phyloP scores from a whole-genome alignment of 2,888 invertebrate species.

The Aporophyla lueneburgensis region DNA sequence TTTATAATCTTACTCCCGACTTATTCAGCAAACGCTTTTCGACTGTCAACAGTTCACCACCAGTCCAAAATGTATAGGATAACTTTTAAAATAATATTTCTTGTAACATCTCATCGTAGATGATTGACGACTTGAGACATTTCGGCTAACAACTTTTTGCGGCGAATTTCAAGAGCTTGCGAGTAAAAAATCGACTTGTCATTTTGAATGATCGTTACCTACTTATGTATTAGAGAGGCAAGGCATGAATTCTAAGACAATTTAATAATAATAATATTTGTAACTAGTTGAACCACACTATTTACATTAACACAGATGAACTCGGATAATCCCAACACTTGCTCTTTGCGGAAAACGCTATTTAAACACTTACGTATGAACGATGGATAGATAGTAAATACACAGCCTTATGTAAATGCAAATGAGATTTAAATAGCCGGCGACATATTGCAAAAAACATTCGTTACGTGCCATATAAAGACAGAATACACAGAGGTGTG shows the following conservation, averaged over 20 bases:
- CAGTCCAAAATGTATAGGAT: background rate
- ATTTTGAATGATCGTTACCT: slow-evolving; percentile 41
- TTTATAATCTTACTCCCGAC: slow-evolving; percentile 4
- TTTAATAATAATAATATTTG: slow-evolving; percentile 26
- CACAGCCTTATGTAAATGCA: slow-evolving; percentile 57
- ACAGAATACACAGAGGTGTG: slow-evolving; percentile 61
- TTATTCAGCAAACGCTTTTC: slow-evolving; percentile 1
- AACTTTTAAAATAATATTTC: slow-evolving; percentile 21
- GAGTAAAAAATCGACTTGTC: slow-evolving; percentile 55
- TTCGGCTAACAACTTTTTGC: slow-evolving; percentile 52
- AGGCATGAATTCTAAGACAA: slow-evolving; percentile 3
- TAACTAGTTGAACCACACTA: slow-evolving; percentile 19
- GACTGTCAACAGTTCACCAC: slow-evolving; percentile 18
- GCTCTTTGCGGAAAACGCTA: slow-evolving; percentile 10
- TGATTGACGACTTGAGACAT: slow-evolving; percentile 40
- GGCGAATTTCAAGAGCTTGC: slow-evolving; percentile 36
- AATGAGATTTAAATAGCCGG: slow-evolving; percentile 57
- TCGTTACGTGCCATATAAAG: slow-evolving; percentile 52
- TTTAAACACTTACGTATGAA: slow-evolving; percentile 26
- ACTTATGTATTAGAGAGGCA: slow-evolving; percentile 32
- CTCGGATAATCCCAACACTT: slow-evolving; percentile 21
- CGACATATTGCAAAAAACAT: slow-evolving; percentile 56
- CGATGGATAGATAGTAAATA: slow-evolving; percentile 35
- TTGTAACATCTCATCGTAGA: background rate
- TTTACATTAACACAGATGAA: slow-evolving; percentile 27